phyloP scores from a whole-genome alignment of 2,797 vertebrate genomes.

The Paratrypauchen microcephalus region DNA sequence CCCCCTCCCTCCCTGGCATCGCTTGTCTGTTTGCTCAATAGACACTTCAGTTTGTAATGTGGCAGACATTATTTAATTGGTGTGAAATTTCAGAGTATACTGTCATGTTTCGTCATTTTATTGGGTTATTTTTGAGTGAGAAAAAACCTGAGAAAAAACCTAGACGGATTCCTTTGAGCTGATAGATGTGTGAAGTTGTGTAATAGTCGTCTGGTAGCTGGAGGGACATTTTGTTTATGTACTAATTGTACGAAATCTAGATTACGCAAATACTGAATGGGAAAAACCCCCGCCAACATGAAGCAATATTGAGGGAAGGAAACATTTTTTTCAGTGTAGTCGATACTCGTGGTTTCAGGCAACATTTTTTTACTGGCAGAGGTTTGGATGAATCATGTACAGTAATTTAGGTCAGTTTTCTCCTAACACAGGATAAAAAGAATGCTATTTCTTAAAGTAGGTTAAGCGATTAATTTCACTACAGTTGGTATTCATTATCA shows the following conservation, averaged over 20 bases:
- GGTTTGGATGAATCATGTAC: background rate
- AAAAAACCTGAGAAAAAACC: too few relatives aligned
- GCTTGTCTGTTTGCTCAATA: constrained; percentile 42
- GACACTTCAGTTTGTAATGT: constrained; percentile 20
- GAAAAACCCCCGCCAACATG: constrained; percentile 14
- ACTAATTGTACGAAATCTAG: constrained; percentile 6
- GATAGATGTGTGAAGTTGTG: constrained; percentile 26
- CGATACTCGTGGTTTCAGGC: background rate
- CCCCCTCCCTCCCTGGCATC: constrained; percentile 34
- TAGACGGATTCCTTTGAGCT: constrained; percentile 16
- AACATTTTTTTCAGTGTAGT: background rate
- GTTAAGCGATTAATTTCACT: too few relatives aligned
- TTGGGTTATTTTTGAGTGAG: background rate
- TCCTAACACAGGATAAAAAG: too few relatives aligned
- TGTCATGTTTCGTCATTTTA: constrained; percentile 31
- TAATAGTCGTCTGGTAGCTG: constrained; percentile 30
- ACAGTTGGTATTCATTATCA: too few relatives aligned
- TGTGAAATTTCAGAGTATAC: constrained; percentile 28
- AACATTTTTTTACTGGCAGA: background rate
- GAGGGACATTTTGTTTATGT: constrained; percentile 28
- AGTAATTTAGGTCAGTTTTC: background rate
- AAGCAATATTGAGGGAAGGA: background rate
- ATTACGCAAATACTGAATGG: constrained; percentile 18
- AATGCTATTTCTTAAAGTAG: too few relatives aligned
- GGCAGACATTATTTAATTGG: constrained; percentile 36